Conservation (phyloP, 2,888 invertebrate genomes). For the Eucriotettix oculatus region DNA sequence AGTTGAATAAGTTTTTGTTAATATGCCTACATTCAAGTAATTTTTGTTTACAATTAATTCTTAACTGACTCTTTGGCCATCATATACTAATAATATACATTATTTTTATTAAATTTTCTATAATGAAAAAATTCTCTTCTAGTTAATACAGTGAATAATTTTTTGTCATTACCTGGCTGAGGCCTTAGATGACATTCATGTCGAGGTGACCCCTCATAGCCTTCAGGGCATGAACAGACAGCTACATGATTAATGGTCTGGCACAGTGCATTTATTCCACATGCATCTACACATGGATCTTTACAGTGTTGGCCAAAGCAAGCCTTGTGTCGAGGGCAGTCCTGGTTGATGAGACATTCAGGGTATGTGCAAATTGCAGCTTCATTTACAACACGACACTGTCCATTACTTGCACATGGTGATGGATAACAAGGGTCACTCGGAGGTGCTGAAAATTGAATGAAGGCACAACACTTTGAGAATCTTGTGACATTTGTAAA, state of each 20-base stretch:
- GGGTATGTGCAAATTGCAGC: conserved; percentile 64
- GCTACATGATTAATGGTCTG: conserved; percentile 56
- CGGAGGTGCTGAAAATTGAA: conserved; percentile 22
- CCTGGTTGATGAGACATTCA: conserved; percentile 77
- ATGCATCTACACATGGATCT: conserved; percentile 68
- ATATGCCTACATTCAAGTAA: too few relatives aligned
- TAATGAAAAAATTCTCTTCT: too few relatives aligned
- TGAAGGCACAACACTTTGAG: too few relatives aligned
- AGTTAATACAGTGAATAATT: too few relatives aligned
- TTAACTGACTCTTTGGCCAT: too few relatives aligned
- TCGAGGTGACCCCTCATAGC: conserved; percentile 61
- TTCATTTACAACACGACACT: conserved; percentile 54
- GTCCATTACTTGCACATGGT: conserved; percentile 68
- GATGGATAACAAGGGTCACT: conserved; percentile 68
- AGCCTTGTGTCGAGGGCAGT: conserved; percentile 64
- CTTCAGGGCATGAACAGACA: conserved; percentile 64
- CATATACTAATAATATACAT: too few relatives aligned
- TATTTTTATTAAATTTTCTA: too few relatives aligned
- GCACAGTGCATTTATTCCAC: conserved; percentile 69
- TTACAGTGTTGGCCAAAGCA: conserved; percentile 70
- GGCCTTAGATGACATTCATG: conserved; percentile 38
- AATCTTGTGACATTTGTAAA: too few relatives aligned
- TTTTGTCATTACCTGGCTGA: neutral
- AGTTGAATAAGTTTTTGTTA: too few relatives aligned
- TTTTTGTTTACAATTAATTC: too few relatives aligned